Base-by-base conservation (phyloP, 2,888 invertebrate genomes). In the Drosophila rellima region DNA sequence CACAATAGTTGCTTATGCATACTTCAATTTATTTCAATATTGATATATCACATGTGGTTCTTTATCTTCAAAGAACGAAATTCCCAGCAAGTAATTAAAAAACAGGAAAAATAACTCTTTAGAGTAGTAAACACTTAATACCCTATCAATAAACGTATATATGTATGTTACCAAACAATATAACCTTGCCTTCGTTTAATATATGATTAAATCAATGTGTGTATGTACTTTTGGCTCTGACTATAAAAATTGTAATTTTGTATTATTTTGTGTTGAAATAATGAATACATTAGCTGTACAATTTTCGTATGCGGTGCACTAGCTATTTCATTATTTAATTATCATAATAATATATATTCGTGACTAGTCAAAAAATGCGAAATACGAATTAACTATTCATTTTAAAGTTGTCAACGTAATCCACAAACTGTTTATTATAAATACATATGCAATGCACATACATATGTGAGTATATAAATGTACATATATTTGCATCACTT, bases 321-420 rank as follows among this genome's bases (percentile, higher is more conserved):
- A n/a, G 3, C 17, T 3, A 10, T 18, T 15, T 23, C 6, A 15
- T 40, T 39, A 26, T n/a, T 10, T 31, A 20, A 44, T 20, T 37
- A 52, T 18, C 23, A 44, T 48, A 31, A 29, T 23, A 44, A 29
- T 8, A 48, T 18, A 29, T 8, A 48, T 18, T 71, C 79, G 71
- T 71, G 68, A 75, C 75, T 26, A 68, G 42, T 18, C 47, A 55
- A 55, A 31, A 39, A 8, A 8, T n/a, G n/a, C 20, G 23, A 20
- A 44, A 13, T 44, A 3, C 42, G 17, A 47, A 31, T 47, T 13
- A 13, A 7, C 31, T 18, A 13, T 31, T 48, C 4, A 17, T 3
- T 47, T 48, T 17, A 23, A 15, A 26, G 42, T 15, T 31, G 20
- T 15, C 15, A 15, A n/a, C 50, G 35, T 35, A 35, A 23, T 35